Evolutionary conservation across 2,888 invertebrate genomes (phyloP), one percentile per base, ranked within the genome.

Genomic region (Lasioglossum marginatum): DNA sequence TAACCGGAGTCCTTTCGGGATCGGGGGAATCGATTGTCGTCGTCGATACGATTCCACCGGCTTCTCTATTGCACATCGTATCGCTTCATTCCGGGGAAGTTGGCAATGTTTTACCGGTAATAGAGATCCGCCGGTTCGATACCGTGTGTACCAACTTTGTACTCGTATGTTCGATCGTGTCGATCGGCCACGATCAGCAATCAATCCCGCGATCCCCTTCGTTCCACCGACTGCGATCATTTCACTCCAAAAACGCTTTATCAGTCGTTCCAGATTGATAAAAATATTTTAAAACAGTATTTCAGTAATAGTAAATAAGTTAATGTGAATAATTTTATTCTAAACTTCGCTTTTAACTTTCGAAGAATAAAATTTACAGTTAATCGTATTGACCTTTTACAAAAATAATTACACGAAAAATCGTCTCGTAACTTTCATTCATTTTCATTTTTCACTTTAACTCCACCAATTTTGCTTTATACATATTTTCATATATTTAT

Each of bases 41-140:
- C 77, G 79, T 81, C 86, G 93, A 93, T 92, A 88, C 89, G 92
- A 91, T 90, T 80, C 89, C 89, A 82, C 88, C 70, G 34, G 68
- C 48, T 48, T 37, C 27, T 70, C 75, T 87, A 86, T 88, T 83
- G 89, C 92, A 89, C 40, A 92, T 88, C 87, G 88, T 83, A 74
- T 81, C 72, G 79, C 71, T 73, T 77, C 79, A 37, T 75, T 75
- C 79, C 52, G 40, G 27, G 80, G 72, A 77, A 78, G 73, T 79
- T 75, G 78, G 37, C 70, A 40, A 63, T 57, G 57, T 68, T 48
- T 68, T 63, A 73, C 52, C 82, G 79, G 82, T 85, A 85, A 87
- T 87, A 84, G 85, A 85, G 88, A 87, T 85, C 74, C 83, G 74
- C 23, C 43, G 48, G 31, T 14, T 70, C 77, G 71, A 82, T 81